Evolutionary conservation across 2,797 vertebrate species (phyloP).

Genomic region (Molossus alvarezi): DNA sequence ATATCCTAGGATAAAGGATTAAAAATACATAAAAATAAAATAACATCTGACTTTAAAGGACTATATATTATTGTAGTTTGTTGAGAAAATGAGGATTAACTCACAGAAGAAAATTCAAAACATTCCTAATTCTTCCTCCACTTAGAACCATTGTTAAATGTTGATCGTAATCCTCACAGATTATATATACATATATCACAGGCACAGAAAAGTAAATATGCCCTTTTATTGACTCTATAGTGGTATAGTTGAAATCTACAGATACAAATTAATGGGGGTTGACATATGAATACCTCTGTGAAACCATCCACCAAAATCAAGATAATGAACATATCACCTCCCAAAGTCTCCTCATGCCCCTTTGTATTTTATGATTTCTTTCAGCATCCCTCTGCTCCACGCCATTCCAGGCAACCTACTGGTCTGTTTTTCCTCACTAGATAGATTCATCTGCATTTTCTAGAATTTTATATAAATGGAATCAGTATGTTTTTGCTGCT

Average conservation of each 20-base stretch:
- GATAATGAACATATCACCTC: neutral
- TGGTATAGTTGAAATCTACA: neutral
- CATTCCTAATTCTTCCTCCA: neutral
- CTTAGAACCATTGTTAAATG: neutral
- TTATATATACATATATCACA: neutral
- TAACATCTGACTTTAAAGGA: neutral
- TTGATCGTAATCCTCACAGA: conserved; percentile 22
- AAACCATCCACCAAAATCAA: neutral
- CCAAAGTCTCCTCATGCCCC: neutral
- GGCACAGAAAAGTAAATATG: neutral
- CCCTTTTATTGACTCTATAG: neutral
- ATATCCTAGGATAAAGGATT: no score
- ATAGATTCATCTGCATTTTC: neutral
- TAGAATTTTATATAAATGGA: neutral
- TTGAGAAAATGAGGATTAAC: conserved; percentile 19
- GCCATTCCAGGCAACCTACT: neutral
- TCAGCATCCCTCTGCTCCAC: neutral
- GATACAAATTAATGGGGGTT: neutral
- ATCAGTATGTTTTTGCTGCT: neutral
- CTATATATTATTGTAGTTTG: neutral
- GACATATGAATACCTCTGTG: no score
- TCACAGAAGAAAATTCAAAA: conserved; percentile 9
- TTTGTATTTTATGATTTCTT: neutral
- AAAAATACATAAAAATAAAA: no score
- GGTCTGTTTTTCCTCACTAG: neutral